These are phyloP conservation scores for Trachelus stipa DNA, from an alignment of 2,888 invertebrate species.

Conservation along the genomic window DNA sequence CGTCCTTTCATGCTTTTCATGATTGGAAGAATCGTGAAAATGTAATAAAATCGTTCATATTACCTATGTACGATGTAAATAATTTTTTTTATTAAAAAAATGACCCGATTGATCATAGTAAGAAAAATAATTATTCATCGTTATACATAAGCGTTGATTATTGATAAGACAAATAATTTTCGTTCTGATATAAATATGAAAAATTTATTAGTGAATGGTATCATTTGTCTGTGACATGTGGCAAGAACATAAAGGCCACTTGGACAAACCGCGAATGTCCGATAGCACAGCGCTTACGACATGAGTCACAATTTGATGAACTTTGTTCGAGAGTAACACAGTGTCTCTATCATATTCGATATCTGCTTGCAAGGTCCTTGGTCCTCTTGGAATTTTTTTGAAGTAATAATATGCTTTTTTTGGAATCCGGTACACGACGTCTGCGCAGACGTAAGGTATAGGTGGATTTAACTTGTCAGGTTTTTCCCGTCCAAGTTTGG, in stretches of 20 bases:
- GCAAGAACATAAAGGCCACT: background rate
- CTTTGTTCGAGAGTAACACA: background rate
- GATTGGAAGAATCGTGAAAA: background rate
- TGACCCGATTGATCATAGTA: background rate
- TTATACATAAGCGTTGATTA: background rate
- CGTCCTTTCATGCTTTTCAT: no score
- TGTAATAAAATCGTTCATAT: background rate
- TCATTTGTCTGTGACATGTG: background rate
- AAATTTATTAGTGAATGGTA: background rate
- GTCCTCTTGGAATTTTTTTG: background rate
- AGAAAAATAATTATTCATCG: background rate
- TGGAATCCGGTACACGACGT: background rate
- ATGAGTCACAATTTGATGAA: conserved; percentile 1
- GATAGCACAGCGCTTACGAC: background rate
- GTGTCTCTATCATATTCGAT: conserved; percentile 6
- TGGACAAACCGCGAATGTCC: background rate
- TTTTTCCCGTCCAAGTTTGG: background rate
- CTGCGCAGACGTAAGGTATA: background rate
- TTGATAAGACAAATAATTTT: background rate
- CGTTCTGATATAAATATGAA: background rate
- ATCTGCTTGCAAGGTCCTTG: background rate
- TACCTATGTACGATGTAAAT: background rate
- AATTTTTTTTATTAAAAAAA: background rate
- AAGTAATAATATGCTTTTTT: background rate
- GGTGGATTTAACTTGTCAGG: background rate